Percentiles rank a stretch among this genome's conserved stretches.
Evolutionary conservation across 2,113 vertebrate genomes (phyloP).

Genomic region (Corythoichthys haematopterus): DNA sequence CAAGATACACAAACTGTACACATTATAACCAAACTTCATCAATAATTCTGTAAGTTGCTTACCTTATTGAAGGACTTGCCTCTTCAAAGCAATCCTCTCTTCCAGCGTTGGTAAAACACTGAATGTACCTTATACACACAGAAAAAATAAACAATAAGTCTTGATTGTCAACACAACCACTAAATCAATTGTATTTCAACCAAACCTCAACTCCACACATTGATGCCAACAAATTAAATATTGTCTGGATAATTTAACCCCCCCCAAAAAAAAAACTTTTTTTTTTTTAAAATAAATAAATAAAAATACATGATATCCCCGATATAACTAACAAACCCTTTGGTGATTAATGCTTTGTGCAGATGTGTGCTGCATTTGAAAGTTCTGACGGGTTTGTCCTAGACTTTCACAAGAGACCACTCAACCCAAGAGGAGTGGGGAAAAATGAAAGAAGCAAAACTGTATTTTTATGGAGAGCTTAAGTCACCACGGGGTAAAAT

Average conservation of each 20-base stretch:
- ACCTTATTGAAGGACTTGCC: slow-evolving; percentile 84
- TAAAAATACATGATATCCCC: slow-evolving; percentile 20
- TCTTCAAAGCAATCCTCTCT: slow-evolving; percentile 87
- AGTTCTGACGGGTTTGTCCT: slow-evolving; percentile 44
- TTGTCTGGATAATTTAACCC: slow-evolving; percentile 49
- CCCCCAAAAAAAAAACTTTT: slow-evolving; percentile 42
- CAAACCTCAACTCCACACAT: background rate
- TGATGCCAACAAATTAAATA: background rate
- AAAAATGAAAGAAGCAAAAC: slow-evolving; percentile 47
- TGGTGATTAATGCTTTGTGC: slow-evolving; percentile 23
- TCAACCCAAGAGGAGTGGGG: slow-evolving; percentile 34
- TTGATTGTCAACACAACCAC: background rate
- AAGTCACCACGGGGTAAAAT: slow-evolving; percentile 64
- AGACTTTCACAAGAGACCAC: slow-evolving; percentile 45
- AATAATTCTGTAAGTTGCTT: slow-evolving; percentile 62
- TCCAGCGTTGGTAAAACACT: slow-evolving; percentile 80
- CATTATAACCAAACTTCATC: slow-evolving; percentile 28
- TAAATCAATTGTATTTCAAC: background rate
- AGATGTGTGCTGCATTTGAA: slow-evolving; percentile 18
- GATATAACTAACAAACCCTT: slow-evolving; percentile 18
- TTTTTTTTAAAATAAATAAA: no score
- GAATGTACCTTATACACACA: slow-evolving; percentile 84
- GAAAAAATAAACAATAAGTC: slow-evolving; percentile 24
- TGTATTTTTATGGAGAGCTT: slow-evolving; percentile 65
- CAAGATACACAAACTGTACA: slow-evolving; percentile 27